Conservation (phyloP, 2,113 vertebrate species). For the Cyprinodon brontotheroides region DNA sequence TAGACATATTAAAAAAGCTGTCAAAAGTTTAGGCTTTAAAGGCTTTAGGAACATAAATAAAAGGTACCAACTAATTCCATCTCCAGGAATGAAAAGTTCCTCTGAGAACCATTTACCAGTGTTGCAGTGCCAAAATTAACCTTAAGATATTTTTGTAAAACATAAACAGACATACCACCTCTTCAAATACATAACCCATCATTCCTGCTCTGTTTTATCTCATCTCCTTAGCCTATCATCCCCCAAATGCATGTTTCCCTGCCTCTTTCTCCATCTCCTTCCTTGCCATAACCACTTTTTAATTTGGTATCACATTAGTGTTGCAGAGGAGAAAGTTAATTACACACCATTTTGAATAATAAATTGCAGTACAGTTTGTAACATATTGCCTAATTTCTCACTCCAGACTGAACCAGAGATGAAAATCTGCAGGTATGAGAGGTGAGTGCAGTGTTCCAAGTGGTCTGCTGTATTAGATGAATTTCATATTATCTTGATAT, state of each 20-base stretch:
- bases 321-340: conserved; percentile 63
- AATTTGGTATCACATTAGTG: conserved; percentile 59
- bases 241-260: conserved; percentile 14
- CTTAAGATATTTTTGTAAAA: conserved; percentile 1
- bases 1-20: background rate
- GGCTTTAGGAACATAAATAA: background rate
- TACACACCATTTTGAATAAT: conserved; percentile 63
- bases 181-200: background rate
- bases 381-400: conserved; percentile 56
- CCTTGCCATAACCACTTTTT: conserved; percentile 38
- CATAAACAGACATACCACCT: background rate
- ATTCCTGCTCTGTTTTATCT: background rate
- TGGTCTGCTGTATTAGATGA: conserved; percentile 39
- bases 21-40: background rate
- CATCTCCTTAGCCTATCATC: background rate
- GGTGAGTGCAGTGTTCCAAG: conserved; percentile 48
- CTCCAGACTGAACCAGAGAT: conserved; percentile 19
- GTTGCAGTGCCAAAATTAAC: conserved; percentile 1
- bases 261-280: conserved; percentile 9
- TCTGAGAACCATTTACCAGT: background rate
- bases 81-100: background rate
- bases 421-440: conserved; percentile 47
- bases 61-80: background rate
- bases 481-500: conserved; percentile 57
- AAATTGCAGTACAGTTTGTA: conserved; percentile 51